phyloP scores from a whole-genome alignment of 1,140 invertebrate species.

The Leptinotarsa texana region DNA sequence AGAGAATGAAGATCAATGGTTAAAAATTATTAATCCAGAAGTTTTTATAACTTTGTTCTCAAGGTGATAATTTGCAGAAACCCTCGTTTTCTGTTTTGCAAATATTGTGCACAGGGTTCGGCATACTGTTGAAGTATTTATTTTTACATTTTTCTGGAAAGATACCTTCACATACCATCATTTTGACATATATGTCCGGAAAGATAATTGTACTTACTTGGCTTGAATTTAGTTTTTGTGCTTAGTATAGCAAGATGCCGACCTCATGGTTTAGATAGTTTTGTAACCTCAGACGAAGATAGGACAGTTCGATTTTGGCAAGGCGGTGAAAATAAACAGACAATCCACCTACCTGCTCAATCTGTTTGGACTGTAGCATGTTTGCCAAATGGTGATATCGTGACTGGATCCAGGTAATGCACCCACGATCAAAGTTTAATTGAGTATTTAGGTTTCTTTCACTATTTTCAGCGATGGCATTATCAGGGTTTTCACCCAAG shows the following conservation, averaged over 20 bases:
- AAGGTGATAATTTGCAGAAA: too few species aligned
- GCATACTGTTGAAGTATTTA: too few species aligned
- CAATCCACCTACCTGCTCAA: slow-evolving; percentile 79
- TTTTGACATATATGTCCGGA: background rate
- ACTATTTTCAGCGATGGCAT: slow-evolving; percentile 74
- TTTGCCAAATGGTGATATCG: slow-evolving; percentile 85
- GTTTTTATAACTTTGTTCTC: too few species aligned
- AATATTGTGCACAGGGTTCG: too few species aligned
- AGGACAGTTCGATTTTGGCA: slow-evolving; percentile 84
- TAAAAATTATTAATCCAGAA: too few species aligned
- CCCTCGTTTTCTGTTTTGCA: too few species aligned
- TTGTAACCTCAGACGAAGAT: slow-evolving; percentile 85
- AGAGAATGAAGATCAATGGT: too few species aligned
- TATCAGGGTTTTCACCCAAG: slow-evolving; percentile 81
- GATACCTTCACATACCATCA: too few species aligned
- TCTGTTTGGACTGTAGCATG: slow-evolving; percentile 87
- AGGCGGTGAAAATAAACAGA: slow-evolving; percentile 66
- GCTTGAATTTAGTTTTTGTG: slow-evolving; percentile 26
- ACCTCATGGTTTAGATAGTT: slow-evolving; percentile 61
- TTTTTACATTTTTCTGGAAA: too few species aligned
- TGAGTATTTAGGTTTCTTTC: background rate
- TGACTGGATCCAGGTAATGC: slow-evolving; percentile 74
- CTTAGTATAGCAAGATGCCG: slow-evolving; percentile 66
- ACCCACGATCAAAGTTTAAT: slow-evolving; percentile 22
- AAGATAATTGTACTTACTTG: background rate